Percentiles rank a stretch among this genome's conserved stretches.
These are phyloP conservation scores for Xiphophorus maculatus DNA, from an alignment of 2,113 vertebrate species.

Conservation along the genomic window DNA sequence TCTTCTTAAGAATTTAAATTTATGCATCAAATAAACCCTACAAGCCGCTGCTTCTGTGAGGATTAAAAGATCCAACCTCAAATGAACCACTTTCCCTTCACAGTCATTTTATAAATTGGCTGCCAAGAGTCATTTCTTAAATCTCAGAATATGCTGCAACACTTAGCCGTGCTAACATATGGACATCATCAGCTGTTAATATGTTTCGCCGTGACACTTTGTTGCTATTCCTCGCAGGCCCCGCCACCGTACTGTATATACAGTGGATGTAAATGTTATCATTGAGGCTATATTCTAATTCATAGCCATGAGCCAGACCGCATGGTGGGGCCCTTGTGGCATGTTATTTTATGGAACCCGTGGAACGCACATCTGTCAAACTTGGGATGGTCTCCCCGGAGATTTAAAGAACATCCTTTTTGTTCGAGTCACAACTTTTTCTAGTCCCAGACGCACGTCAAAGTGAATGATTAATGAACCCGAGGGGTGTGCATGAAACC, in stretches of 20 bases:
- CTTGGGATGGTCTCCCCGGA: conserved; percentile 55
- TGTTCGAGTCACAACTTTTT: conserved; percentile 53
- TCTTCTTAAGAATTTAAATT: too few species aligned
- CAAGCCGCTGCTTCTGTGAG: neutral
- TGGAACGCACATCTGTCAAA: conserved; percentile 73
- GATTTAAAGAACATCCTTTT: conserved; percentile 71
- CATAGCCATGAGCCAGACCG: conserved; percentile 77
- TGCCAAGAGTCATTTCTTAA: conserved; percentile 9
- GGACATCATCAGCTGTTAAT: conserved; percentile 83
- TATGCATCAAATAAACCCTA: neutral
- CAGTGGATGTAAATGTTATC: conserved; percentile 84
- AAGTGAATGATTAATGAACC: conserved; percentile 63
- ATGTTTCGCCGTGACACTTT: conserved; percentile 78
- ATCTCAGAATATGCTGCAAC: conserved; percentile 24
- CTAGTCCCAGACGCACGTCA: conserved; percentile 50
- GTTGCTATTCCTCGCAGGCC: conserved; percentile 82
- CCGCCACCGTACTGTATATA: conserved; percentile 82
- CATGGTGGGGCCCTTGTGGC: conserved; percentile 66
- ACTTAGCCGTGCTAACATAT: conserved; percentile 73
- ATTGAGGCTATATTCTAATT: conserved; percentile 80
- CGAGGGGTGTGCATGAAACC: conserved; percentile 56
- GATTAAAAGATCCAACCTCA: conserved; percentile 5
- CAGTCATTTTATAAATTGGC: conserved; percentile 36
- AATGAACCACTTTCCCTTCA: conserved; percentile 8
- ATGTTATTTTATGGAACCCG: conserved; percentile 74